A percentile compares a stretch with the other conserved stretches of the same genome.
Conservation (phyloP, 2,113 vertebrate species). For the Pelvicachromis taeniatus region DNA sequence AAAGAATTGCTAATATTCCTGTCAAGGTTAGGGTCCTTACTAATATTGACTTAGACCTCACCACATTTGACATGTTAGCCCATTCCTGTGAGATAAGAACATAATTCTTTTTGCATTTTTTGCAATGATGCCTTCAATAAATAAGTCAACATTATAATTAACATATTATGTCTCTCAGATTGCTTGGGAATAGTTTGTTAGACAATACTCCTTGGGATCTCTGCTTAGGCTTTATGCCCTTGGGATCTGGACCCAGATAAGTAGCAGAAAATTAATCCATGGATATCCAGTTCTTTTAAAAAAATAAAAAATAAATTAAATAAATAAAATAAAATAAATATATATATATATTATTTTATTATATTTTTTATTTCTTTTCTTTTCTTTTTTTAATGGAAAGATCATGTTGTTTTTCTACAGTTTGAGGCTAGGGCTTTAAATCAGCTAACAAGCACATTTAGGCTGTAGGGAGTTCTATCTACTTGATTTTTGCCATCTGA, state of each 20-base stretch:
- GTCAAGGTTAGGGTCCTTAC: background rate
- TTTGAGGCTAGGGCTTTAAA: background rate
- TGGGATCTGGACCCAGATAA: background rate
- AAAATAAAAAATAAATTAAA: too few species aligned
- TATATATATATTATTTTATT: background rate
- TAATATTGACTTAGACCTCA: too few species aligned
- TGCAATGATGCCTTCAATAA: background rate
- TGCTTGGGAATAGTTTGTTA: background rate
- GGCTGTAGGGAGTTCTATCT: background rate
- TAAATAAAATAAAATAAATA: too few species aligned
- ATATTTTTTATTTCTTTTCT: too few species aligned
- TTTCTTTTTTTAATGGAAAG: background rate
- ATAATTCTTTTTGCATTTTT: background rate
- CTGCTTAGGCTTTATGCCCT: background rate
- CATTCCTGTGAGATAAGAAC: background rate
- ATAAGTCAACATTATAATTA: background rate
- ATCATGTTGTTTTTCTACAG: background rate
- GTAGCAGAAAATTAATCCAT: background rate
- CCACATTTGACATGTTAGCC: background rate
- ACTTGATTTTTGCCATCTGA: background rate
- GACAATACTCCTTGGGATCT: background rate
- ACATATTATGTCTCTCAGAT: background rate
- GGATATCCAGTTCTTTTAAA: too few species aligned
- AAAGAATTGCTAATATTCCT: background rate
- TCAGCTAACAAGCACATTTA: background rate